These are phyloP conservation scores for Nasonia vitripennis DNA, from an alignment of 1,140 invertebrate genomes.

Conservation along the genomic window DNA sequence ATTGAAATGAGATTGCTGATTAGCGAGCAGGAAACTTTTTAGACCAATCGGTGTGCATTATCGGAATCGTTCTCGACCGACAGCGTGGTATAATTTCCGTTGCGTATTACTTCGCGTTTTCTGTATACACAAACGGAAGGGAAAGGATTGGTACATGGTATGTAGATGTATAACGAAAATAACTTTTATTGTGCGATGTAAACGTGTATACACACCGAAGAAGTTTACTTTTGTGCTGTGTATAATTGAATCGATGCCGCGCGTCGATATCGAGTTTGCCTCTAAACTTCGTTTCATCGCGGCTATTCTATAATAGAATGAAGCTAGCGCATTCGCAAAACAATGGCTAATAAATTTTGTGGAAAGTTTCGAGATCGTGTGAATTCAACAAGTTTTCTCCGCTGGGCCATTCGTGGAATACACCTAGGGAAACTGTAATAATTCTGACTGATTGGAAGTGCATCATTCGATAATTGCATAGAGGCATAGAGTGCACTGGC, in stretches of 20 bases:
- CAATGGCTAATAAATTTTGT: conserved; percentile 29
- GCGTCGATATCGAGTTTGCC: not conserved
- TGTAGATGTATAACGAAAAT: too few species aligned
- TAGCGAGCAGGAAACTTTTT: not conserved
- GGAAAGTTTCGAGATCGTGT: conserved; percentile 34
- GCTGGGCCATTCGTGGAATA: not conserved
- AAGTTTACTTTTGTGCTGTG: too few species aligned
- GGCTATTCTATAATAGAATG: not conserved
- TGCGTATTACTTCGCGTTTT: not conserved
- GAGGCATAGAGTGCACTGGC: not conserved
- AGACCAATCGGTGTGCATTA: not conserved
- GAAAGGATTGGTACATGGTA: not conserved
- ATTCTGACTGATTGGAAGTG: not conserved
- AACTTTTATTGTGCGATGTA: too few species aligned
- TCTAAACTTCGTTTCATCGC: not conserved
- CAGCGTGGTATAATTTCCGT: not conserved
- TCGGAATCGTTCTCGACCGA: not conserved
- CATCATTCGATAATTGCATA: not conserved
- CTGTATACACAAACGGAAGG: not conserved
- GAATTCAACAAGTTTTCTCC: conserved; percentile 33
- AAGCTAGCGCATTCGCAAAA: conserved; percentile 23
- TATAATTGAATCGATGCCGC: not conserved
- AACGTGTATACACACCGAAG: too few species aligned
- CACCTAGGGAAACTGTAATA: not conserved
- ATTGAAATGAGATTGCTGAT: not conserved